phyloP scores from a whole-genome alignment of 1,140 invertebrate genomes.

The Drosophila malerkotliana region DNA sequence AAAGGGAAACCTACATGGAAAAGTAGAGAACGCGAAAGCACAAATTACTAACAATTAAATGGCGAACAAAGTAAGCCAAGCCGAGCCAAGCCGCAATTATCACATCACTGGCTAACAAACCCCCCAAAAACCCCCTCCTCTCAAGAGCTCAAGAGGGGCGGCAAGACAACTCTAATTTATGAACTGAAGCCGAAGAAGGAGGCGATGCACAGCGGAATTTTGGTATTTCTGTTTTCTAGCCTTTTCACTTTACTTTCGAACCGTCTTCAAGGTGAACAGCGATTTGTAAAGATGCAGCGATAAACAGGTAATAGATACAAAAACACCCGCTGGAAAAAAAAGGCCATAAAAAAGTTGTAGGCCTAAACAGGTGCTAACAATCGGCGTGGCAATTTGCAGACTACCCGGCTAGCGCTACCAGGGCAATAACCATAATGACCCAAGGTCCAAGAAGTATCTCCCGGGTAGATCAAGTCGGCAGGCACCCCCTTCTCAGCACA shows the following conservation, averaged over 20 bases:
- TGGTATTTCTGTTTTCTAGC: constrained; percentile 27
- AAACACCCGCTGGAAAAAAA: not conserved
- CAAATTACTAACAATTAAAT: constrained; percentile 83
- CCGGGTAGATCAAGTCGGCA: not conserved
- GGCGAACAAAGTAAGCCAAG: constrained; percentile 81
- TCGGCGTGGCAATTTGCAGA: constrained; percentile 28
- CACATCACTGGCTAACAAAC: constrained; percentile 67
- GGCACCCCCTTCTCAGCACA: constrained; percentile 1
- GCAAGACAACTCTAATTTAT: constrained; percentile 72
- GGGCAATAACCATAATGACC: constrained; percentile 46
- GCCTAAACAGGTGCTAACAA: constrained; percentile 72
- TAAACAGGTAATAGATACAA: constrained; percentile 46
- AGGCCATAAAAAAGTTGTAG: constrained; percentile 42
- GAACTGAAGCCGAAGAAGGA: constrained; percentile 54
- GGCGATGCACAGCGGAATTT: constrained; percentile 38
- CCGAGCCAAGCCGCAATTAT: constrained; percentile 72
- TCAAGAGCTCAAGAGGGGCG: too few species aligned
- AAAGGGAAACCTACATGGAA: constrained; percentile 70
- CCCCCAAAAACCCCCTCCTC: not conserved
- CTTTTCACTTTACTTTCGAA: constrained; percentile 65
- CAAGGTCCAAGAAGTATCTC: constrained; percentile 9
- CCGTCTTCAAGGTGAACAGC: constrained; percentile 60
- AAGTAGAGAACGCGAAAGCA: constrained; percentile 34
- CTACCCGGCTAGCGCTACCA: constrained; percentile 26
- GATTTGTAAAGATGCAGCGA: constrained; percentile 67